Evolutionary conservation across 2,113 vertebrate genomes (phyloP).

Genomic region (Microcebus lehilahytsara): DNA sequence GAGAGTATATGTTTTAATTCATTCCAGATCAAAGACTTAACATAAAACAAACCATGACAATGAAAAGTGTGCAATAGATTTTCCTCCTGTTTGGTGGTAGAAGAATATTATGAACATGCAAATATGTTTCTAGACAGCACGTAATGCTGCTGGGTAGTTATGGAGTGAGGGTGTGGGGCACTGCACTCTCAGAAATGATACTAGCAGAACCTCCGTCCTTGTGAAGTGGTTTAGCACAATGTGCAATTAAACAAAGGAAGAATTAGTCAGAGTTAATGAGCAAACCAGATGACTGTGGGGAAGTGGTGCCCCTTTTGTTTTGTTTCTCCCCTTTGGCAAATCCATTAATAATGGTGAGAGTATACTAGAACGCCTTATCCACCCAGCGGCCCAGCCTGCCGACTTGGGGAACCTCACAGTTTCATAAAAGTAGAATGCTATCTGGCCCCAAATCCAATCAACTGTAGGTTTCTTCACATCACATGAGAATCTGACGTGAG

Average conservation of each 20-base stretch:
- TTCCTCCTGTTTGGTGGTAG: slow-evolving; percentile 56
- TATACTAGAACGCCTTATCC: fast-evolving
- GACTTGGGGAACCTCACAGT: background rate
- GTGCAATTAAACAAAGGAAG: slow-evolving; percentile 78
- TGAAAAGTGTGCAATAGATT: background rate
- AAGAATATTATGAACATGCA: slow-evolving; percentile 1
- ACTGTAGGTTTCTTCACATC: background rate
- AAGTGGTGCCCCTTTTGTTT: slow-evolving; percentile 59
- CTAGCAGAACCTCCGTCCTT: slow-evolving; percentile 61
- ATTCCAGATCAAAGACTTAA: slow-evolving; percentile 68
- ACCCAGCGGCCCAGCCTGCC: fast-evolving
- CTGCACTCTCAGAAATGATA: slow-evolving; percentile 49
- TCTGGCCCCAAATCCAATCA: background rate
- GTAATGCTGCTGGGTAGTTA: slow-evolving; percentile 65
- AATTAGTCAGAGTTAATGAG: slow-evolving; percentile 74
- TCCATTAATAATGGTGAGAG: background rate
- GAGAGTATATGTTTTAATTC: slow-evolving; percentile 73
- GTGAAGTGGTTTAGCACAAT: slow-evolving; percentile 70
- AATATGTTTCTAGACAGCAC: slow-evolving; percentile 66
- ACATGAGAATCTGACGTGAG: background rate
- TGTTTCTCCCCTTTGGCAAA: slow-evolving; percentile 42
- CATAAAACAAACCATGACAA: slow-evolving; percentile 57
- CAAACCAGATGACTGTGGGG: slow-evolving; percentile 63
- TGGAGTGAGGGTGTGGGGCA: slow-evolving; percentile 58
- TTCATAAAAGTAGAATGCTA: background rate